Percentiles rank a stretch among this genome's conserved stretches.
Conservation (phyloP, 1,140 invertebrate genomes). For the Caenorhabditis briggsae region DNA sequence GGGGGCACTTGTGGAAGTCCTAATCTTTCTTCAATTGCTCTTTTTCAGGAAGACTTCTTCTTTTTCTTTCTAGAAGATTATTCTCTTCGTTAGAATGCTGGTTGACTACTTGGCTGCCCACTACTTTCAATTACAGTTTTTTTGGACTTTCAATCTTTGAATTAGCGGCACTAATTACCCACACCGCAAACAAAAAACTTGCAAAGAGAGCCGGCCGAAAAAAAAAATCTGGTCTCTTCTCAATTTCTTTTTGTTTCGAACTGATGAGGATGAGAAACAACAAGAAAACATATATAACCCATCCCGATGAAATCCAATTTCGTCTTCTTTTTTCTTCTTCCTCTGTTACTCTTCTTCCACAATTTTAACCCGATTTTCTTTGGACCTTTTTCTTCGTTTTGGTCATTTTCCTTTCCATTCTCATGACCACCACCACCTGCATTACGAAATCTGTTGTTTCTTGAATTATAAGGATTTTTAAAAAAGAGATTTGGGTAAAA, state of each 20-base stretch:
- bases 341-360: neutral
- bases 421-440: slow-evolving; percentile 16
- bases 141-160: too few species aligned
- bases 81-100: neutral
- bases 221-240: neutral
- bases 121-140: too few species aligned
- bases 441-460: slow-evolving; percentile 1
- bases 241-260: slow-evolving; percentile 33
- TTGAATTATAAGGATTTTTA: neutral
- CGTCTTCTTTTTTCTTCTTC: slow-evolving; percentile 3
- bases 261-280: neutral
- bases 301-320: slow-evolving; percentile 49
- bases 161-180: too few species aligned
- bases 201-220: too few species aligned
- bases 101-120: too few species aligned
- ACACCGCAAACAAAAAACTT: too few species aligned
- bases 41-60: slow-evolving; percentile 7
- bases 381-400: slow-evolving; percentile 31
- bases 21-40: neutral
- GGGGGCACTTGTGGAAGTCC: neutral
- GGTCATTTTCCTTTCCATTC: slow-evolving; percentile 33
- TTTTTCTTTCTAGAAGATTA: too few species aligned
- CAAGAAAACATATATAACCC: slow-evolving; percentile 27
- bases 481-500: neutral
- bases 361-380: slow-evolving; percentile 54